Evolutionary conservation across 2,113 vertebrate species (phyloP), one percentile per base, ranked within the genome.

Genomic region (Orthonyx spaldingii): DNA sequence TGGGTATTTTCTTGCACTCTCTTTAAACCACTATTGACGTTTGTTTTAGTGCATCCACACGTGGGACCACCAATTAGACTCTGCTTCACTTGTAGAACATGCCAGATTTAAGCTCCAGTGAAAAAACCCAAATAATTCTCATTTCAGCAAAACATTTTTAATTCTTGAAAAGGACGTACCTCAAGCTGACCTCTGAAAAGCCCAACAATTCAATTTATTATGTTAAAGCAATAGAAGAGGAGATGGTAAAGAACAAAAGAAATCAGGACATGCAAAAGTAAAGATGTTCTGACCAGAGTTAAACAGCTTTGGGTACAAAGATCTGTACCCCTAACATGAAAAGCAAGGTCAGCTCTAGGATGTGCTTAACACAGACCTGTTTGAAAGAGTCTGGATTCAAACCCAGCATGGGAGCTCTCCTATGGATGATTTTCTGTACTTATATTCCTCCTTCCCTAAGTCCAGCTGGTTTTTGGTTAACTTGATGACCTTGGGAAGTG

Each of bases 1-100:
- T 46, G 94, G 85, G 92, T 92, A 96, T 96, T 95, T 81, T 59
- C n/a, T 78, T 84, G 26, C 20, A 33, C n/a, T 53, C 65, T 39
- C 88, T 95, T 89, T 94, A 96, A 95, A 81, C 52, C 64, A 24
- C 71, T 96, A 77, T 64, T 96, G 90, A 91, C 0, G 3, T 81
- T 83, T 86, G 83, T 53, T 83, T 91, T 86, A 92, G 71, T 49
- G 35, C 56, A 83, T 28, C 68, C 71, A 60, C 92, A 83, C 56
- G 16, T 13, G 76, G 68, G 82, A 96, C 24, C 60, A 74, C 68
- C 83, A 70, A 18, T 74, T 77, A 94, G 42, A 11, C 72, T 35
- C 65, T 55, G 75, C 85, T 56, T 50, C 14, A 3, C 47, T 87
- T 56, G 47, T 59, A 55, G 47, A 89, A 71, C 47, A 39, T 14